phyloP scores from a whole-genome alignment of 1,140 invertebrate species.

The Diachasma alloeum region DNA sequence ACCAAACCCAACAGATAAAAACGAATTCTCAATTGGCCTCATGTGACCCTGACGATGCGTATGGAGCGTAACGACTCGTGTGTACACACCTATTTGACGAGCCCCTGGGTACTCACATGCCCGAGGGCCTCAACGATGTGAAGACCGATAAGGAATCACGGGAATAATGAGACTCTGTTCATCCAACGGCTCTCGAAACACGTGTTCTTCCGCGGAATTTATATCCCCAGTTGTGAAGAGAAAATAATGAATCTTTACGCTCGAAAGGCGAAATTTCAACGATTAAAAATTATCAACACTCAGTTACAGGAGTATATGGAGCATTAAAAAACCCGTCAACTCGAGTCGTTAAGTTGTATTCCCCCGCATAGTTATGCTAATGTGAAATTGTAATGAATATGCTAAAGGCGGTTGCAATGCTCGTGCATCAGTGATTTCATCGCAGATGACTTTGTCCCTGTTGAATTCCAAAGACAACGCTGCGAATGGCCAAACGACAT shows the following conservation, averaged over 20 bases:
- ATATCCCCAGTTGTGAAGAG: neutral
- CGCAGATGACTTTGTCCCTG: neutral
- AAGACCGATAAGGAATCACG: neutral
- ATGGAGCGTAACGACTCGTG: neutral
- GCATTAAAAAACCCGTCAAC: neutral
- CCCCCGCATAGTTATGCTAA: neutral
- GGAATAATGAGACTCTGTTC: neutral
- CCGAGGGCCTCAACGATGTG: neutral
- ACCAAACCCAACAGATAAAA: neutral
- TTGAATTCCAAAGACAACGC: neutral
- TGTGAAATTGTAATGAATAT: neutral
- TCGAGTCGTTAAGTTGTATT: neutral
- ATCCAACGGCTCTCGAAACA: neutral
- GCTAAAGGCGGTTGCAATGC: neutral
- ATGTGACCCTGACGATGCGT: neutral
- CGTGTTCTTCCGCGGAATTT: neutral
- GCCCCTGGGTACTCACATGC: neutral
- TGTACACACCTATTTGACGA: neutral
- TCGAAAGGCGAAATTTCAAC: neutral
- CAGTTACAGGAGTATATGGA: neutral
- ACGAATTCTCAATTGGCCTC: neutral
- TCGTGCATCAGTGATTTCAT: neutral
- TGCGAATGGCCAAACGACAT: neutral
- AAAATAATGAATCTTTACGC: neutral
- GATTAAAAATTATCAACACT: neutral